Evolutionary conservation across 35 echinoderm and acorn worm genomes (phyloP).

Genomic region (Hemicentrotus pulcherrimus): DNA sequence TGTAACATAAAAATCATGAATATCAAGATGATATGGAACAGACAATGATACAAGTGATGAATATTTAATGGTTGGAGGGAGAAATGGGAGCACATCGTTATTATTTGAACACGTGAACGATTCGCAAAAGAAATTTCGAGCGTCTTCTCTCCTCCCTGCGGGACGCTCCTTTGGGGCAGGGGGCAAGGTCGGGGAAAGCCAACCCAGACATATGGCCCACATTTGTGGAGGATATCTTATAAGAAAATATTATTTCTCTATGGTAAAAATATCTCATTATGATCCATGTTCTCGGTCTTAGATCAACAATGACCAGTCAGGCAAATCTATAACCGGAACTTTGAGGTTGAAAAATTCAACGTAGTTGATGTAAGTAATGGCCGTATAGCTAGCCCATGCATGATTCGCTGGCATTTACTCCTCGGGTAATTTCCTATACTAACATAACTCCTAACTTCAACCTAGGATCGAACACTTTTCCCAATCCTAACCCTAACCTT

Average conservation of each 20-base stretch:
- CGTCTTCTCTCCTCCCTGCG: neutral
- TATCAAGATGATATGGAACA: no score
- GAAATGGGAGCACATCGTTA: neutral
- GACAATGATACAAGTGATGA: neutral
- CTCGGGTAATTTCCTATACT: no score
- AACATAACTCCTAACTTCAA: no score
- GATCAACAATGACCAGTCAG: neutral
- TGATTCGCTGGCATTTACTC: no score
- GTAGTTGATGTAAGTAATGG: no score
- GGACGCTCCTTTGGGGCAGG: neutral
- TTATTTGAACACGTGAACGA: neutral
- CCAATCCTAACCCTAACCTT: no score
- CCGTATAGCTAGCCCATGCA: no score
- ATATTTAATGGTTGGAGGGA: neutral
- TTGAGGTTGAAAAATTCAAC: no score
- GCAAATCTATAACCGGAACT: no score
- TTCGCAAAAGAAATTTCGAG: neutral
- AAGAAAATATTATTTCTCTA: neutral
- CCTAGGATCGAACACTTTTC: no score
- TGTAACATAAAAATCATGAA: no score
- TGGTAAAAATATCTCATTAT: neutral
- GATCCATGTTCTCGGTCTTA: neutral
- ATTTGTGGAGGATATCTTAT: neutral
- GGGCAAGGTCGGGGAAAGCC: neutral
- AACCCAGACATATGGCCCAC: conserved; percentile 2